These are phyloP conservation scores for Melanophora roralis DNA, from an alignment of 2,888 invertebrate species.

Conservation along the genomic window DNA sequence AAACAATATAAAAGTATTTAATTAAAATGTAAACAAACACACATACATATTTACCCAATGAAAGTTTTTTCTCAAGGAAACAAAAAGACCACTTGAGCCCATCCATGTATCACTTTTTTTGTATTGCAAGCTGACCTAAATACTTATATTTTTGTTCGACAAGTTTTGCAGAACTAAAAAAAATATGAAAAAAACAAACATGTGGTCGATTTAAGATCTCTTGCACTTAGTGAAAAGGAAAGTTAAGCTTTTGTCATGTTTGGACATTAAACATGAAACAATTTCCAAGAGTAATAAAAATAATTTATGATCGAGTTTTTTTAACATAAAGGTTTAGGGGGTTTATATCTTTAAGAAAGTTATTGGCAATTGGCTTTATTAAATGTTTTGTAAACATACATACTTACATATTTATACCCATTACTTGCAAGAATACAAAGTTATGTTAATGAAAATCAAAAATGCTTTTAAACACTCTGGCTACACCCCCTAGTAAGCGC, in stretches of 20 bases:
- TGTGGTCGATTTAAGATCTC: not conserved
- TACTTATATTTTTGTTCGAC: conserved; percentile 20
- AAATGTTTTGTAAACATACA: no score
- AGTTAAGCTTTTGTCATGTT: not conserved
- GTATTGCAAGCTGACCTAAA: conserved; percentile 28
- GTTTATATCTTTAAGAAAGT: no score
- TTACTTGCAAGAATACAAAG: no score
- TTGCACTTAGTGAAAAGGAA: conserved; percentile 24
- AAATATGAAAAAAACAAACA: not conserved
- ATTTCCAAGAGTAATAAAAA: not conserved
- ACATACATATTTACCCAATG: conserved; percentile 2
- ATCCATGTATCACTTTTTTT: not conserved
- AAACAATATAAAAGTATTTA: not conserved
- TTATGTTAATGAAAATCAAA: no score
- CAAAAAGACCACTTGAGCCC: not conserved
- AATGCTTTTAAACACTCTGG: no score
- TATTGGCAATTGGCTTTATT: no score
- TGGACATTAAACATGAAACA: not conserved
- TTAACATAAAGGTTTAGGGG: not conserved
- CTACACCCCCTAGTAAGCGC: no score
- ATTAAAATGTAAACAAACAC: not conserved
- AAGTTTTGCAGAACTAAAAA: not conserved
- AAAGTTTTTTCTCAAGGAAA: conserved; percentile 13
- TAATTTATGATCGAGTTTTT: not conserved
- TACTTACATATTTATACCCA: no score